phyloP scores from a whole-genome alignment of 2,797 vertebrate genomes.

The Sebastes trivittatus region DNA sequence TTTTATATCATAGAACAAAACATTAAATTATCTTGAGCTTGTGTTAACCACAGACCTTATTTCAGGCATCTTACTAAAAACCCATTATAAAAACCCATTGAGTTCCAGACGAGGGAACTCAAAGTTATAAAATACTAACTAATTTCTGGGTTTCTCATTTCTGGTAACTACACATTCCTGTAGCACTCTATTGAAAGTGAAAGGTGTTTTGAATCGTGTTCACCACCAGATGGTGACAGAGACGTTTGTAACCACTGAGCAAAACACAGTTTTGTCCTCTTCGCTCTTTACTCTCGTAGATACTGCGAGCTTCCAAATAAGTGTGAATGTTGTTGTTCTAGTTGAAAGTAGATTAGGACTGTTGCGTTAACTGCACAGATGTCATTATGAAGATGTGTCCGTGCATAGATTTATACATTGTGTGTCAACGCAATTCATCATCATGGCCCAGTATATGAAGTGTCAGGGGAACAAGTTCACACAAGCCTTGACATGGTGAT shows the following conservation, averaged over 20 bases:
- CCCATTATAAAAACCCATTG: fast-evolving
- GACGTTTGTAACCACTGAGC: neutral
- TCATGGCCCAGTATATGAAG: neutral
- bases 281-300: neutral
- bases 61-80: too few relatives aligned
- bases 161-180: too few relatives aligned
- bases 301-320: neutral
- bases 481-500: neutral
- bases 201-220: neutral
- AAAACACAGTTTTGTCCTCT: neutral
- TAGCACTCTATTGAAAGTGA: too few relatives aligned
- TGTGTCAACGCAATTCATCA: neutral
- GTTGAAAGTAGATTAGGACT: neutral
- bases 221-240: slow-evolving; percentile 27
- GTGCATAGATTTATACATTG: neutral
- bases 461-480: slow-evolving; percentile 3
- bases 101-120: too few relatives aligned
- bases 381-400: neutral
- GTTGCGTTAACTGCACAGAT: neutral
- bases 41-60: too few relatives aligned
- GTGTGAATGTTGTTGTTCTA: neutral
- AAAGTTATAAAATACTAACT: too few relatives aligned
- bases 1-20: too few relatives aligned
- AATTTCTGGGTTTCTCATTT: too few relatives aligned
- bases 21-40: too few relatives aligned